phyloP scores from a whole-genome alignment of 2,888 invertebrate genomes.

The Drosophila subsilvestris region DNA sequence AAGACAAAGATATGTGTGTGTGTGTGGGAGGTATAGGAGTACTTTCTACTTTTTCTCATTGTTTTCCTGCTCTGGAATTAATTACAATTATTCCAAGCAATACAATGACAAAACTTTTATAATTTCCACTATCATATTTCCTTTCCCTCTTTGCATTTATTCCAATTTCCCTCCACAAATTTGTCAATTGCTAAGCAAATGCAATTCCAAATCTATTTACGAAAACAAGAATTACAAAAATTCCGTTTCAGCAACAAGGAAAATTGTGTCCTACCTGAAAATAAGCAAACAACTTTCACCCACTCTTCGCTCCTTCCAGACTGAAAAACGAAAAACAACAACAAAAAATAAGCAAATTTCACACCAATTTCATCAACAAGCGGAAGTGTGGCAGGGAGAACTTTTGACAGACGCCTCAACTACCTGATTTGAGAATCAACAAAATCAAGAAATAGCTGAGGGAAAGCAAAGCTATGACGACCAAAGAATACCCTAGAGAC shows the following conservation, averaged over 20 bases:
- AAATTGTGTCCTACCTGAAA: slow-evolving; percentile 18
- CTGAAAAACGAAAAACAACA: background rate
- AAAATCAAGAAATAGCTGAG: background rate
- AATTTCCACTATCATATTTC: too few species aligned
- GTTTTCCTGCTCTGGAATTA: background rate
- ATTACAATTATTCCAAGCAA: background rate
- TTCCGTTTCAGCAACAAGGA: slow-evolving; percentile 24
- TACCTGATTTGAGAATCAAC: slow-evolving; percentile 21
- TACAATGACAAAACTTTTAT: too few species aligned
- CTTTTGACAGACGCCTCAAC: slow-evolving; percentile 18
- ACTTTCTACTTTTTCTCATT: background rate
- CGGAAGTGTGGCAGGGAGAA: slow-evolving; percentile 7
- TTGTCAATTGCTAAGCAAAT: slow-evolving; percentile 45
- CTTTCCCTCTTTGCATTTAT: slow-evolving; percentile 18
- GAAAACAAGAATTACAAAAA: slow-evolving; percentile 19
- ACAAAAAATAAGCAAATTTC: slow-evolving; percentile 27
- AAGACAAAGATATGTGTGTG: background rate
- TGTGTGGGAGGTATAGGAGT: too few species aligned
- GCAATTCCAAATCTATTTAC: slow-evolving; percentile 43
- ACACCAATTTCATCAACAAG: slow-evolving; percentile 35
- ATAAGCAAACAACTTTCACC: slow-evolving; percentile 1
- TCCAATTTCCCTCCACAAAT: slow-evolving; percentile 37
- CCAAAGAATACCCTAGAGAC: background rate
- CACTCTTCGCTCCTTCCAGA: background rate
- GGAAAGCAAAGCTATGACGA: background rate